These are phyloP conservation scores for Spinibarbus caldwelli DNA, from an alignment of 2,797 vertebrate genomes.

Conservation along the genomic window DNA sequence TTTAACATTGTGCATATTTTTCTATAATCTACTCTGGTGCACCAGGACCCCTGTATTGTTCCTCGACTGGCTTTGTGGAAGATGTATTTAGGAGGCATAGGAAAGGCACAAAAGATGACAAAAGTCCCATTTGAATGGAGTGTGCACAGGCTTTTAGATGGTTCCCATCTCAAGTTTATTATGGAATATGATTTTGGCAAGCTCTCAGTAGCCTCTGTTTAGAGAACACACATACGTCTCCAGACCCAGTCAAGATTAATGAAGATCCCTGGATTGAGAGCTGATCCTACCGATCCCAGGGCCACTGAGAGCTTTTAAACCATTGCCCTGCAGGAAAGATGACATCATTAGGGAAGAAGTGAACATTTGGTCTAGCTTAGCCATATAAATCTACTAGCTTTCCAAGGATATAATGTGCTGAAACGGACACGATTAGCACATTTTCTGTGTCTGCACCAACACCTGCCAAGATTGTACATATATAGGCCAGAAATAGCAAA, in stretches of 20 bases:
- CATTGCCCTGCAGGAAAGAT: constrained; percentile 15
- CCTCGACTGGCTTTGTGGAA: constrained; percentile 14
- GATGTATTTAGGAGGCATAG: not conserved
- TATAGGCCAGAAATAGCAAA: constrained; percentile 7
- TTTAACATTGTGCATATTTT: constrained; percentile 59
- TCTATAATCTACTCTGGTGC: constrained; percentile 60
- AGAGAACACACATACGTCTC: constrained; percentile 3
- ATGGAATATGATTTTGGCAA: constrained; percentile 21
- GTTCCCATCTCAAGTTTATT: constrained; percentile 11
- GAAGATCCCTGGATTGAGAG: not conserved
- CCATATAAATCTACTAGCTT: not conserved
- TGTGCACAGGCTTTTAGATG: constrained; percentile 20
- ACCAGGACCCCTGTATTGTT: constrained; percentile 49
- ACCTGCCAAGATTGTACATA: constrained; percentile 5
- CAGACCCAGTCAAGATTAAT: constrained; percentile 19
- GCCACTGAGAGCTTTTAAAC: constrained; percentile 33
- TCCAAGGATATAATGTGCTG: not conserved
- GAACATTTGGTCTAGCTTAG: constrained; percentile 30
- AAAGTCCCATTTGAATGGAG: constrained; percentile 23
- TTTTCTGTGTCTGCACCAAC: not conserved
- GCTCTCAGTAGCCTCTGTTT: constrained; percentile 11
- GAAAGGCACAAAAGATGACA: constrained; percentile 32
- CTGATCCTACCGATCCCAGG: not conserved
- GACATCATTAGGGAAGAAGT: constrained; percentile 4
- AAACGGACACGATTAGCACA: constrained; percentile 25